Conservation (phyloP, 2,113 vertebrate genomes). For the Bufo gargarizans region DNA sequence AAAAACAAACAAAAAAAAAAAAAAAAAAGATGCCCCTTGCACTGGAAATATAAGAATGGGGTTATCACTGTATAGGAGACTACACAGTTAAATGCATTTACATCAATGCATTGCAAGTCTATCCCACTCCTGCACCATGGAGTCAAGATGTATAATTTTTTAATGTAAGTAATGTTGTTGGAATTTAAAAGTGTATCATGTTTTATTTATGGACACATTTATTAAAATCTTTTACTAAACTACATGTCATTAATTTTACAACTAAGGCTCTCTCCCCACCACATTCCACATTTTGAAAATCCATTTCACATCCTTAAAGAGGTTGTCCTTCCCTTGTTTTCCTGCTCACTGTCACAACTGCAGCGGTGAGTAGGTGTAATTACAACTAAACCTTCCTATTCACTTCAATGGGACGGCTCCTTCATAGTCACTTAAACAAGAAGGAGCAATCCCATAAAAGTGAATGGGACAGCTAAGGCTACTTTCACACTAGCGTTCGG, state of each 20-base stretch:
- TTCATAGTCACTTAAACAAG: no score
- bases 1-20: background rate
- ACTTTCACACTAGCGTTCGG: no score
- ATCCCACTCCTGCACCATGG: constrained; percentile 39
- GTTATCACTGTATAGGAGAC: constrained; percentile 38
- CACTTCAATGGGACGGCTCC: no score
- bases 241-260: background rate
- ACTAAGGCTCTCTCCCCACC: background rate
- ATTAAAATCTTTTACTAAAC: constrained; percentile 55
- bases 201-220: constrained; percentile 59
- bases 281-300: no score
- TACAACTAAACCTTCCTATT: no score
- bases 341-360: no score
- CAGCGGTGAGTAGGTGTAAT: no score
- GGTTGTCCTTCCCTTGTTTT: no score
- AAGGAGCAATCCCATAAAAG: no score
- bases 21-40: constrained; percentile 43
- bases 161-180: constrained; percentile 56
- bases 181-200: constrained; percentile 57
- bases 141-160: constrained; percentile 58
- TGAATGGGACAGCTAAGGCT: no score
- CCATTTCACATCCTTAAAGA: background rate
- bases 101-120: constrained; percentile 36
- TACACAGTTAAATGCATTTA: constrained; percentile 42
- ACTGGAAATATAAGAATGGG: constrained; percentile 56